Evolutionary conservation across 1,140 invertebrate species (phyloP), one percentile per base, ranked within the genome.

Genomic region (Leptopilina boulardi): DNA sequence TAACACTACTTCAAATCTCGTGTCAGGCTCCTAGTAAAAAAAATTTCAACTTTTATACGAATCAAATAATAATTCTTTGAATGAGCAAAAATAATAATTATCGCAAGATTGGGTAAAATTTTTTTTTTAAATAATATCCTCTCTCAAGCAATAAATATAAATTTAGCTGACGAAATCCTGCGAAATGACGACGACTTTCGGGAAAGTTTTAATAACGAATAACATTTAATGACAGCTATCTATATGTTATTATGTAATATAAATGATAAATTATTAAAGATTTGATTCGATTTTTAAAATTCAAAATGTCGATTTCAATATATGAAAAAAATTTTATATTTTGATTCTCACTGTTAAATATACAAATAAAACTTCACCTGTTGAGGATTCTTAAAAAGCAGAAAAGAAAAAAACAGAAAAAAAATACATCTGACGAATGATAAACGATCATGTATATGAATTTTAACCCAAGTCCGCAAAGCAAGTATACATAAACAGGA

Each of bases 41-140:
- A n/a, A n/a, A n/a, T n/a, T n/a, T n/a, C n/a, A n/a, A n/a, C n/a
- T n/a, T n/a, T n/a, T n/a, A n/a, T n/a, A n/a, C n/a, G n/a, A n/a
- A n/a, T n/a, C n/a, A n/a, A n/a, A n/a, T n/a, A n/a, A n/a, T n/a
- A n/a, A n/a, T n/a, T n/a, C n/a, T n/a, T n/a, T n/a, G n/a, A n/a
- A n/a, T n/a, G n/a, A n/a, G n/a, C n/a, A n/a, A 38, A 38, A 6
- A 38, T 38, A 66, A 66, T 23, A 66, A 15, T n/a, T n/a, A n/a
- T n/a, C n/a, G n/a, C 59, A 23, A 30, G 56, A 21, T 66, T 66
- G 15, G 15, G 15, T 26, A 66, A 66, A 66, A 66, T 9, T 66
- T 66, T 66, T 66, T 38, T 30, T 30, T n/a, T n/a, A n/a, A n/a
- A n/a, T 3, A 30, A 66, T 26, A 66, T 66, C 59, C 13, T 66